These are phyloP conservation scores for Ellobium chinense DNA, from an alignment of 2,888 invertebrate genomes.

Conservation along the genomic window DNA sequence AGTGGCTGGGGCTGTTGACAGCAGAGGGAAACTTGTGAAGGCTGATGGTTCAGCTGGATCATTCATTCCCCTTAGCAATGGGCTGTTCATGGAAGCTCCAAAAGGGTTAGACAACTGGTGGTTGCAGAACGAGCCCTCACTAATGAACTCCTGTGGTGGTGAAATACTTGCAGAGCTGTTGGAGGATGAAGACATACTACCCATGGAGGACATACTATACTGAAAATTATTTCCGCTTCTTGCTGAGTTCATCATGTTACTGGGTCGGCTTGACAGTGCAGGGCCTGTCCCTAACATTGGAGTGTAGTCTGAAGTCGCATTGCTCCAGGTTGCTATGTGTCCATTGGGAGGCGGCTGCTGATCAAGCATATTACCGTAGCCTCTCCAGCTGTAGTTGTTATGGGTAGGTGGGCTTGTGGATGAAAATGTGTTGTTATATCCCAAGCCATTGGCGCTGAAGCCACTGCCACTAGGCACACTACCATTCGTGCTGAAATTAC, in stretches of 20 bases:
- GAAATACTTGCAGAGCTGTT: conserved; percentile 38
- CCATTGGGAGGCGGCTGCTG: conserved; percentile 32
- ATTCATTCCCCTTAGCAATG: conserved; percentile 1
- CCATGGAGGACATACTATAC: conserved; percentile 38
- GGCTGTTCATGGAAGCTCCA: conserved; percentile 26
- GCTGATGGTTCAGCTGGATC: conserved; percentile 23
- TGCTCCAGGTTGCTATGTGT: conserved; percentile 27
- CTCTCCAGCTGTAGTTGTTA: conserved; percentile 40
- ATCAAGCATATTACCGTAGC: conserved; percentile 26
- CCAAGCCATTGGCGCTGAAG: neutral
- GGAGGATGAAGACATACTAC: conserved; percentile 30
- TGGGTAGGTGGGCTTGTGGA: conserved; percentile 34
- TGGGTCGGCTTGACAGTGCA: conserved; percentile 5
- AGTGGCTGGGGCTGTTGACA: conserved; percentile 30
- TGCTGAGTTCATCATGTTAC: neutral
- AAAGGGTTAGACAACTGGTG: conserved; percentile 20
- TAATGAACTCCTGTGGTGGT: conserved; percentile 41
- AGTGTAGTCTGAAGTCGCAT: conserved; percentile 32
- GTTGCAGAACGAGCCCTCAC: conserved; percentile 26
- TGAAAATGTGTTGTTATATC: conserved; percentile 16
- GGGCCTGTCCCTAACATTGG: neutral
- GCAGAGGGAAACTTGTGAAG: conserved; percentile 40
- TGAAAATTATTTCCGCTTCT: conserved; percentile 32
- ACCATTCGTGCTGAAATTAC: conserved; percentile 32
- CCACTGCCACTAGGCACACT: conserved; percentile 16